Percentiles rank a stretch among this genome's conserved stretches.
phyloP scores from a whole-genome alignment of 2,113 vertebrate species.

The Progne subis region DNA sequence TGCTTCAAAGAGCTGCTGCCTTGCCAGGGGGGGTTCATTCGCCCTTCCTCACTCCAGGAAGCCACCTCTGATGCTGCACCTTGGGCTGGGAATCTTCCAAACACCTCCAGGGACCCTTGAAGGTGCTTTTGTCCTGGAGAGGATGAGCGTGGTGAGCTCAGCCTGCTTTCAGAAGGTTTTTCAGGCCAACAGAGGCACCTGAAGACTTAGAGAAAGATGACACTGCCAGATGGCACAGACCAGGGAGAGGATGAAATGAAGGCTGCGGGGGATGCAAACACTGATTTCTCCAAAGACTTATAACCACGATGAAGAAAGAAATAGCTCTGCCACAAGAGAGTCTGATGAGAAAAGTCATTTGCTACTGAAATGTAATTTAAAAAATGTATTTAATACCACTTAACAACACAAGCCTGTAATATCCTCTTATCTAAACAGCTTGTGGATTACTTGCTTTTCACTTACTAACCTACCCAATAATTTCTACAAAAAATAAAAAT shows the following conservation, averaged over 20 bases:
- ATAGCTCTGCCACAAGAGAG: conserved; percentile 64
- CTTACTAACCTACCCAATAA: conserved; percentile 40
- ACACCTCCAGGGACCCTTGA: background rate
- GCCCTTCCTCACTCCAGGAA: background rate
- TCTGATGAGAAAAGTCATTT: conserved; percentile 54
- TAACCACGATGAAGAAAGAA: conserved; percentile 38
- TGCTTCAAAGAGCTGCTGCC: conserved; percentile 28
- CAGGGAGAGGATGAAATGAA: conserved; percentile 35
- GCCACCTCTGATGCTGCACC: background rate
- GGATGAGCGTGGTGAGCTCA: background rate
- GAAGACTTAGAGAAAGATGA: conserved; percentile 25
- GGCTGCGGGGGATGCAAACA: conserved; percentile 15
- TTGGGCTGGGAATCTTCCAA: background rate
- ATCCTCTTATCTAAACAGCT: conserved; percentile 64
- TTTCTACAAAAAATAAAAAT: conserved; percentile 41
- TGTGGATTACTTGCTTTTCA: conserved; percentile 49
- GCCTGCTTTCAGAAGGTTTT: conserved; percentile 9
- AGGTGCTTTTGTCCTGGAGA: background rate
- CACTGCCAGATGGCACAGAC: background rate
- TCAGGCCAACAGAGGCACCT: conserved; percentile 24
- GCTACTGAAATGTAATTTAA: conserved; percentile 43
- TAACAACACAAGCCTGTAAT: conserved; percentile 44
- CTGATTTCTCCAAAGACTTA: conserved; percentile 58
- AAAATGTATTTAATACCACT: conserved; percentile 58
- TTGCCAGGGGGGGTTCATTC: background rate